These are phyloP conservation scores for Corella eumyota DNA, from an alignment of 23 tunicate species.

Conservation along the genomic window DNA sequence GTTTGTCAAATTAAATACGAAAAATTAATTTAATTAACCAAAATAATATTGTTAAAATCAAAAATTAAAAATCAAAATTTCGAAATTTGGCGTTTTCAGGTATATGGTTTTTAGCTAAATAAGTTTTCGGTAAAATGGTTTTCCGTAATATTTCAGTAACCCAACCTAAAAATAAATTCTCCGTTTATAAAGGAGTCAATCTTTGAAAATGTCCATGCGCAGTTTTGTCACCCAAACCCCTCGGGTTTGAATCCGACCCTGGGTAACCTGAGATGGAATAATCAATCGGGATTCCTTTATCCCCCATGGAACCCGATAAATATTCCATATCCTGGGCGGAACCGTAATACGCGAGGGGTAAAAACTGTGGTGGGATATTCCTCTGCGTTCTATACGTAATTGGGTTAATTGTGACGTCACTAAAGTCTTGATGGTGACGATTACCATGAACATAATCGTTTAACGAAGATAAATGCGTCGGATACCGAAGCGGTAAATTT, in stretches of 20 bases:
- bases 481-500: constrained; percentile 1
- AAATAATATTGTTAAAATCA: too few relatives aligned
- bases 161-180: too few relatives aligned
- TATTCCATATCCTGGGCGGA: constrained; percentile 23
- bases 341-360: constrained; percentile 45
- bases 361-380: constrained; percentile 18
- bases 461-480: constrained; percentile 3
- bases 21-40: too few relatives aligned
- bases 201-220: constrained; percentile 20
- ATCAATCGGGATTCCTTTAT: constrained; percentile 25
- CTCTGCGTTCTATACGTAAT: constrained; percentile 11
- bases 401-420: constrained; percentile 3
- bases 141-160: too few relatives aligned
- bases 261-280: constrained; percentile 29
- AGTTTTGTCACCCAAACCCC: not conserved
- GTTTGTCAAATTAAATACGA: too few relatives aligned
- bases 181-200: constrained; percentile 10
- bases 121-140: too few relatives aligned
- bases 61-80: too few relatives aligned
- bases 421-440: constrained; percentile 2
- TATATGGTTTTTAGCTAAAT: too few relatives aligned
- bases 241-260: not conserved
- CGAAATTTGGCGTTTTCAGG: too few relatives aligned
- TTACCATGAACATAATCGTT: constrained; percentile 18
- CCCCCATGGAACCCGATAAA: constrained; percentile 5